Base-by-base conservation (phyloP, 2,113 vertebrate species). In the Sardina pilchardus region DNA sequence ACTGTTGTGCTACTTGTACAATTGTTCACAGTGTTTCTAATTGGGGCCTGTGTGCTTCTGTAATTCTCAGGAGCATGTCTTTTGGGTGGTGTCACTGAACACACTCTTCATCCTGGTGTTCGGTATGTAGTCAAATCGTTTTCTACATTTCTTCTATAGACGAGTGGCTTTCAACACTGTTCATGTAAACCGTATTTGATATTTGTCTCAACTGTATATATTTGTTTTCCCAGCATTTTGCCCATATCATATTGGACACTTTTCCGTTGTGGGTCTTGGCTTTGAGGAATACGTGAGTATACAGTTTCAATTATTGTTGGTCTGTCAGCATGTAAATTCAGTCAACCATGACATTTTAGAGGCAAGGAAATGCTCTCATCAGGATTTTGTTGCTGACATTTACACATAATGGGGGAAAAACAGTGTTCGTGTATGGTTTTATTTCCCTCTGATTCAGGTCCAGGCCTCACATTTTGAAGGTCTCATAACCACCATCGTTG, bases 61-160 rank as follows among this genome's bases (percentile, higher is more conserved):
- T n/a, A 84, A 85, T 89, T 45, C 90, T 71, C 89, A 99, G 98
- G 98, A 99, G 63, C 98, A 99, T 88, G 98, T 99, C 85, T 99
- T 99, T 93, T 99, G 98, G 98, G 98, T 99, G 90, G 97, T 99
- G 84, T 99, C 98, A 88, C 95, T 99, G 89, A 99, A 99, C 90
- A 99, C 98, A 0, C 93, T 99, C 80, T 99, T 99, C 93, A 99
- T 99, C 92, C 95, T 99, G 88, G 97, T 99, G 36, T 99, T 99
- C 93, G 98, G 98, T 99, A 94, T 95, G 97, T 93, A 10, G 14
- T 84, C 1, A 53, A 26, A 71, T 85, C 19, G 24, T 1, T 50
- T 81, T 81, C 4, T 42, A 30, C 80, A 24, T 53, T 45, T 17
- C 16, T 1, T 44, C 4, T 81, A 4, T 1, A 34, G 21, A 43